These are phyloP conservation scores for Lycophotia porphyrea DNA, from an alignment of 2,888 invertebrate genomes.

Conservation along the genomic window DNA sequence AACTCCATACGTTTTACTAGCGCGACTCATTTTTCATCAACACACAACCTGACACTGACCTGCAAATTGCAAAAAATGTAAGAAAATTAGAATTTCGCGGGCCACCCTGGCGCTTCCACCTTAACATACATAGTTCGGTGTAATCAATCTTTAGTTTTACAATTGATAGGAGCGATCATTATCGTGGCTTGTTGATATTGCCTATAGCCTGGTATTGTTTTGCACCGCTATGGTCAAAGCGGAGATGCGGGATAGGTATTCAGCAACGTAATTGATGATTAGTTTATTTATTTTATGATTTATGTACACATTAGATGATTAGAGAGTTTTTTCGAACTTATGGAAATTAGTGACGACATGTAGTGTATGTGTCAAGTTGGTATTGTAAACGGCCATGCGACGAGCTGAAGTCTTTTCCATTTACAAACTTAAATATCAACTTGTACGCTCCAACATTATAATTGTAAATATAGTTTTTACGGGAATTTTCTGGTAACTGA, in stretches of 20 bases:
- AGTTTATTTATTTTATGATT: background rate
- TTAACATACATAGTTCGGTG: constrained; percentile 32
- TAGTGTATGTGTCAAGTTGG: background rate
- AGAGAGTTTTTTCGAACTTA: too few species aligned
- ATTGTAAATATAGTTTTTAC: background rate
- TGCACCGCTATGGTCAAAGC: too few species aligned
- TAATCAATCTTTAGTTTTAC: constrained; percentile 33
- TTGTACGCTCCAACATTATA: background rate
- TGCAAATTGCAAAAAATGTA: too few species aligned
- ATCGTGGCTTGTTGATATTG: background rate
- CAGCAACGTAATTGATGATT: background rate
- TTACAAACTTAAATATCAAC: background rate
- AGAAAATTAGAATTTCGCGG: too few species aligned
- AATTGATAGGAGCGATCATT: background rate
- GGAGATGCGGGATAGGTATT: background rate
- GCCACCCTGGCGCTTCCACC: too few species aligned
- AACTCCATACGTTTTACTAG: too few species aligned
- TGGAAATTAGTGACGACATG: background rate
- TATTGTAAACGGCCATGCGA: background rate
- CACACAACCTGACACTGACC: too few species aligned
- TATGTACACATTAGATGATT: background rate
- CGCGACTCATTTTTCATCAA: too few species aligned
- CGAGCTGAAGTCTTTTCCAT: background rate
- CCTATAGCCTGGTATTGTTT: background rate
- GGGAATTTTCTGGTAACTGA: background rate